Evolutionary conservation across 2,797 vertebrate genomes (phyloP).

Genomic region (Tenualosa thibaudeaui): DNA sequence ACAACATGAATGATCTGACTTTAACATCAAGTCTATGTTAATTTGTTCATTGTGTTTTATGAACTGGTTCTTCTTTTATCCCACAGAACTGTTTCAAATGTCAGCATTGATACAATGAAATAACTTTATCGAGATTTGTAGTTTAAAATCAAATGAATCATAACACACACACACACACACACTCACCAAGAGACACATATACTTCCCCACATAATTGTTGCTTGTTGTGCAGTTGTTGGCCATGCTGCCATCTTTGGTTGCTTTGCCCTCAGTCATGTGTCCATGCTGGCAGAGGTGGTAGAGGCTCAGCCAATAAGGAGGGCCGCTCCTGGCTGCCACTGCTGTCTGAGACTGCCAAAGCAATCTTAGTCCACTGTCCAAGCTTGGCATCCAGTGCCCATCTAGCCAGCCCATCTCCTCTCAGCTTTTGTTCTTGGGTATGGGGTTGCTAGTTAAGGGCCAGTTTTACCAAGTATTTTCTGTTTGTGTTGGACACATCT

Average conservation of each 20-base stretch:
- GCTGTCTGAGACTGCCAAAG: background rate
- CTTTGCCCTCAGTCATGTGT: conserved; percentile 13
- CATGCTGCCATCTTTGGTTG: background rate
- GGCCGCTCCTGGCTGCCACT: background rate
- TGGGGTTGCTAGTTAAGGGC: background rate
- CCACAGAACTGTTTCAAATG: no score
- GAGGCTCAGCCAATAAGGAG: background rate
- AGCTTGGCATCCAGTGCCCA: background rate
- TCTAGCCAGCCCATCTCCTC: background rate
- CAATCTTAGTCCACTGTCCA: conserved; percentile 6
- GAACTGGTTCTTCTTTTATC: no score
- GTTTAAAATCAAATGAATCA: no score
- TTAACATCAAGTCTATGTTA: no score
- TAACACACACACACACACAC: background rate
- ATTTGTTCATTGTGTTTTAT: no score
- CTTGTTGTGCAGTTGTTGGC: conserved; percentile 4
- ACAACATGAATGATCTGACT: no score
- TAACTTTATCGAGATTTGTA: no score
- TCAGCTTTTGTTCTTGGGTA: background rate
- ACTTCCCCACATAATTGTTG: background rate
- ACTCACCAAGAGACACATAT: background rate
- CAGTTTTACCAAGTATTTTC: background rate
- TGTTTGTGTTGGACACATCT: background rate
- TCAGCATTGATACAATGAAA: no score
- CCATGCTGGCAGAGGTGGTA: conserved; percentile 14